Conservation (phyloP, 2,888 invertebrate genomes). For the Amorpha juglandis region DNA sequence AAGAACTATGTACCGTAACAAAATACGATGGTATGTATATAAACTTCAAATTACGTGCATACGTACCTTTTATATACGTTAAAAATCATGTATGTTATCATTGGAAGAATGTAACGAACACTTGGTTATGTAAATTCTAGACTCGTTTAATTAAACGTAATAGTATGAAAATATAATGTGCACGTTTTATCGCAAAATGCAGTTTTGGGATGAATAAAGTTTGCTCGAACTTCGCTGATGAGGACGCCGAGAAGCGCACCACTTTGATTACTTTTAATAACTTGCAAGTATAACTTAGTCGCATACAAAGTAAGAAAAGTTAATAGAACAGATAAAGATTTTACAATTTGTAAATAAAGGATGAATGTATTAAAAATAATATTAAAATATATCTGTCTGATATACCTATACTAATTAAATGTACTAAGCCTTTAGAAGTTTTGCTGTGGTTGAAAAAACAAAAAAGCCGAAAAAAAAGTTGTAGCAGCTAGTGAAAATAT, state of each 20-base stretch:
- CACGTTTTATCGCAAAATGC: conserved; percentile 12
- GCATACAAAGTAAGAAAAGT: not conserved
- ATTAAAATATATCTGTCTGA: no score
- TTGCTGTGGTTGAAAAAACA: not conserved
- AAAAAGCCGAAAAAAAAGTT: not conserved
- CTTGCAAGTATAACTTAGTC: conserved; percentile 2
- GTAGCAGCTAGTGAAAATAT: not conserved
- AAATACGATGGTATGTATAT: no score
- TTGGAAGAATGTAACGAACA: not conserved
- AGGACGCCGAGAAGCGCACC: conserved; percentile 16
- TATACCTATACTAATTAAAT: no score
- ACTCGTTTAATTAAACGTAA: not conserved
- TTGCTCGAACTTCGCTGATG: not conserved
- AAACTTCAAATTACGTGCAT: no score
- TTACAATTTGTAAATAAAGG: no score
- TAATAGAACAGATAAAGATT: no score
- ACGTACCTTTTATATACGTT: no score
- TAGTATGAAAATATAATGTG: conserved; percentile 1
- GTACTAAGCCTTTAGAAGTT: no score
- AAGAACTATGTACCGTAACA: no score
- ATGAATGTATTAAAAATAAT: no score
- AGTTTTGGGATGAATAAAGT: conserved; percentile 16
- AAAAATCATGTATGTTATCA: not conserved
- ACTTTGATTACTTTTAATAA: conserved; percentile 7
- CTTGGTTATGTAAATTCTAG: not conserved